Evolutionary conservation across 2,113 vertebrate species (phyloP).

Genomic region (Erythrolamprus reginae): DNA sequence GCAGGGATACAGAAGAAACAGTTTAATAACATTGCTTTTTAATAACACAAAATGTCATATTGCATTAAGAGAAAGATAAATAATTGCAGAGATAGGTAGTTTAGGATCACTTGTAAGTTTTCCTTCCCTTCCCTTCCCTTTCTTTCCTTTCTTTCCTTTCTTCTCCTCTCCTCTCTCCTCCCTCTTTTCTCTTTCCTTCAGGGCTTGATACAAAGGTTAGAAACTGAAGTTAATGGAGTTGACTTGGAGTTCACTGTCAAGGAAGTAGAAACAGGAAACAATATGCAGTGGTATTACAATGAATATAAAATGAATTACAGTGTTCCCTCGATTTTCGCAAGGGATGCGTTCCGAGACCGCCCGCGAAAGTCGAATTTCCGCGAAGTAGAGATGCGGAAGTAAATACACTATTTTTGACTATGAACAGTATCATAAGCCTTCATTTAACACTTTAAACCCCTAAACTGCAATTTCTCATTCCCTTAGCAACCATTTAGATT

Average conservation of each 20-base stretch:
- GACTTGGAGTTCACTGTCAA: neutral
- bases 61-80: constrained; percentile 26
- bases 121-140: neutral
- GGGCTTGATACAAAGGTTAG: neutral
- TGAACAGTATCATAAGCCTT: too few species aligned
- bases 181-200: neutral
- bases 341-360: too few species aligned
- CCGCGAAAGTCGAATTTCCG: too few species aligned
- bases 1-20: constrained; percentile 39
- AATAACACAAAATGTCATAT: constrained; percentile 45
- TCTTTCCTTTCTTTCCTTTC: neutral
- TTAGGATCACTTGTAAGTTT: neutral
- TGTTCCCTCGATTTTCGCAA: too few species aligned
- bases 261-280: neutral
- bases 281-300: neutral
- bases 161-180: neutral
- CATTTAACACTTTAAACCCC: too few species aligned
- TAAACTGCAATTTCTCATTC: too few species aligned
- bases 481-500: too few species aligned
- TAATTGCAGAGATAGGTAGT: constrained; percentile 22
- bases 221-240: neutral
- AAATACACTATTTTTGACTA: too few species aligned
- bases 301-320: neutral
- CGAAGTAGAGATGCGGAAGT: too few species aligned
- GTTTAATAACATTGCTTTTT: constrained; percentile 65